These are phyloP conservation scores for Thereuonema tuberculata DNA, from an alignment of 1,140 invertebrate genomes.

Conservation along the genomic window DNA sequence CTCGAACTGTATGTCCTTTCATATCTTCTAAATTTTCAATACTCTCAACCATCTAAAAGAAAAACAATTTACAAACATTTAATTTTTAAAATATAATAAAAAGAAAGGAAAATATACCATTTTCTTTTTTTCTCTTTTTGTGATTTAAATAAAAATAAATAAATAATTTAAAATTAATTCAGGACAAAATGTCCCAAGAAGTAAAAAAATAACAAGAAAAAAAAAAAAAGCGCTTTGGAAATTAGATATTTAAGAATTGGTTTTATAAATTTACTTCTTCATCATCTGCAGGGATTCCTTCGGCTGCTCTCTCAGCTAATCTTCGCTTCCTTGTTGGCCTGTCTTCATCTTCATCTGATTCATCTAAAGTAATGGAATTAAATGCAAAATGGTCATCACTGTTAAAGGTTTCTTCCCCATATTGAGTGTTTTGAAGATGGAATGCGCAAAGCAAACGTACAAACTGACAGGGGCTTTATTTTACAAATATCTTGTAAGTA, in stretches of 20 bases:
- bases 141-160: slow-evolving; percentile 5
- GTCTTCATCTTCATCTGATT: slow-evolving; percentile 47
- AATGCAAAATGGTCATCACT: not conserved
- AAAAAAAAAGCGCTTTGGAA: too few species aligned
- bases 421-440: too few species aligned
- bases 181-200: too few species aligned
- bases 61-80: slow-evolving; percentile 15
- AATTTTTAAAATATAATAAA: slow-evolving; percentile 10
- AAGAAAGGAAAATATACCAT: slow-evolving; percentile 3
- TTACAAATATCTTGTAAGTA: too few species aligned
- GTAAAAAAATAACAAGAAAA: too few species aligned
- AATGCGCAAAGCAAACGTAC: too few species aligned
- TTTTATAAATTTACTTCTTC: slow-evolving; percentile 43
- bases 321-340: slow-evolving; percentile 52
- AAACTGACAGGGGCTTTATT: too few species aligned
- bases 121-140: too few species aligned
- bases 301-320: slow-evolving; percentile 68
- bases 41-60: slow-evolving; percentile 69
- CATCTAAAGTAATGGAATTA: too few species aligned
- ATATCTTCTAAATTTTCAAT: slow-evolving; percentile 97
- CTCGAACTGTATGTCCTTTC: slow-evolving; percentile 75
- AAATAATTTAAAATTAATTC: too few species aligned
- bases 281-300: slow-evolving; percentile 58
- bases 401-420: not conserved
- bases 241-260: slow-evolving; percentile 31